phyloP scores from a whole-genome alignment of 2,888 invertebrate species.

The Drosophila anomalata region DNA sequence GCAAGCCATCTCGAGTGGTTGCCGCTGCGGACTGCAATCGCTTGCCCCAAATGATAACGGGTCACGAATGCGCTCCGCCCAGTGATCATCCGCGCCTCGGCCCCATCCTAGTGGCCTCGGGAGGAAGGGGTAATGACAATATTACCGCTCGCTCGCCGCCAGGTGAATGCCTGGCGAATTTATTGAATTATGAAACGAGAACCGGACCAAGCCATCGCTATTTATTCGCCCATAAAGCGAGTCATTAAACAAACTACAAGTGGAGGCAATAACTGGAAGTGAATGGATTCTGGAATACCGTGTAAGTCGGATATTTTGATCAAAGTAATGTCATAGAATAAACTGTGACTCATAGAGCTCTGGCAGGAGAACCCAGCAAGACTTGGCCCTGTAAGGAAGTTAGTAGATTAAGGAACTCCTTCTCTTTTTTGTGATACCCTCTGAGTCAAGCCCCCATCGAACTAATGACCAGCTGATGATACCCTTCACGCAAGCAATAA shows the following conservation, averaged over 20 bases:
- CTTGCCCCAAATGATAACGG: constrained; percentile 37
- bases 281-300: background rate
- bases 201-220: constrained; percentile 38
- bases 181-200: constrained; percentile 48
- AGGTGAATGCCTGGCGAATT: constrained; percentile 46
- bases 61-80: constrained; percentile 23
- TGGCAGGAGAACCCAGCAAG: too few relatives aligned
- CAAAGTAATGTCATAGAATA: too few relatives aligned
- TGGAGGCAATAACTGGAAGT: background rate
- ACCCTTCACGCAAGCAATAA: constrained; percentile 16
- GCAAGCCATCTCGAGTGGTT: constrained; percentile 5
- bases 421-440: background rate
- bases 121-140: constrained; percentile 61
- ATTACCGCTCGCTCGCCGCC: constrained; percentile 46
- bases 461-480: constrained; percentile 14
- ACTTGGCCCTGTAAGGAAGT: too few relatives aligned
- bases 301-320: background rate
- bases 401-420: background rate
- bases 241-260: constrained; percentile 14
- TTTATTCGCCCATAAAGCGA: constrained; percentile 45
- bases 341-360: too few relatives aligned
- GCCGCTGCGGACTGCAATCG: constrained; percentile 38
- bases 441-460: background rate
- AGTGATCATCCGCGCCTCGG: constrained; percentile 3
- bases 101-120: background rate